Base-by-base conservation (phyloP, 2,888 invertebrate species). In the Xestoiulus laeticollis region DNA sequence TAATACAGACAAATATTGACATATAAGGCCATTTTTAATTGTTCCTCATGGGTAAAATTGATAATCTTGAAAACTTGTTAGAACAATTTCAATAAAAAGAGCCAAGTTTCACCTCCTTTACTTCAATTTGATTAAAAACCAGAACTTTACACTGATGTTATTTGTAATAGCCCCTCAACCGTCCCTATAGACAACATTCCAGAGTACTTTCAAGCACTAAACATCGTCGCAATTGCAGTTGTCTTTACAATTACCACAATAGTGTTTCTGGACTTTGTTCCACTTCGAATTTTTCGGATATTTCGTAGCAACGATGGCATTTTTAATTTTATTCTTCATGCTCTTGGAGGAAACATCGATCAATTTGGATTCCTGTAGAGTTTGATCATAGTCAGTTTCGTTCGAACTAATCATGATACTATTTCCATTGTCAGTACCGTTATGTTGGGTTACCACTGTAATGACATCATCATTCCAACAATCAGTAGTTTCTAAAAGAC, bases 201-300 rank as follows among this genome's bases (percentile, higher is more conserved):
- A 5, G 38, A 6, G n/a, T n/a, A n/a, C n/a, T n/a, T n/a, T 38
- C 38, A 3, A 38, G 38, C 12, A 26, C 30, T 78, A 78, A 26
- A 78, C 78, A 78, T 78, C 78, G 14, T 78, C 78, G 78, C 78
- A 78, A 78, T 78, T 78, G 78, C 78, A 78, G 30, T 14, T 78
- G 2, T 78, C 14, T 12, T 78, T 78, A 26, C 78, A 78, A 1
- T 14, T 30, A 10, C 78, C 78, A 16, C 78, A 78, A 26, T 78
- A 78, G 30, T 78, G 30, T 30, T 78, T 78, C 30, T 78, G 30
- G 4, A 78, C 30, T 78, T 78, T 78, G 78, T 16, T 78, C 78
- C 78, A 78, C 14, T 78, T 78, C 0, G 30, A 26, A 8, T 78
- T 78, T 78, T 30, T 30, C 10, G 78, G 78, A 26, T 78, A 12